Conservation (phyloP, 2,888 invertebrate species). For the Smittia sp. region DNA sequence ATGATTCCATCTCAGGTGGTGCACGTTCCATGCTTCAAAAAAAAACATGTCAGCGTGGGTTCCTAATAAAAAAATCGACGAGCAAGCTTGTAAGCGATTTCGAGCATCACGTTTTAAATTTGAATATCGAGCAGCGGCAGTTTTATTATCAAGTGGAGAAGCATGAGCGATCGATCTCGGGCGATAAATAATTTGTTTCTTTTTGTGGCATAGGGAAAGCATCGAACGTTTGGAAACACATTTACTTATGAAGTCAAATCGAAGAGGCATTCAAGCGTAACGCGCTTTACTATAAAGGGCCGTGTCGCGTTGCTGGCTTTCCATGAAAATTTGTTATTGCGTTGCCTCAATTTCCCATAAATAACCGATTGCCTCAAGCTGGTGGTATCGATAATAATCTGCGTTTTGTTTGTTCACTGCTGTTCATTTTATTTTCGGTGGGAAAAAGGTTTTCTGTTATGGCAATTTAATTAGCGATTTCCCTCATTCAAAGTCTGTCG, state of each 20-base stretch:
- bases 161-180: conserved; percentile 1
- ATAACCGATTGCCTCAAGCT: background rate
- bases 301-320: background rate
- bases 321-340: conserved; percentile 7
- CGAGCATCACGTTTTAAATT: conserved; percentile 11
- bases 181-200: background rate
- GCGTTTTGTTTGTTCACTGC: background rate
- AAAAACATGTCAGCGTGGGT: conserved; percentile 10
- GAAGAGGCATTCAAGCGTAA: background rate
- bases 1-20: conserved; percentile 15
- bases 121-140: background rate
- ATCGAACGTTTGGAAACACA: too few species aligned
- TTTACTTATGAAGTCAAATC: background rate
- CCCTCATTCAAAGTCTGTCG: conserved; percentile 9
- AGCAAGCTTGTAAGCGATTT: background rate
- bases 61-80: conserved; percentile 20
- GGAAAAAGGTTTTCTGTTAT: conserved; percentile 14
- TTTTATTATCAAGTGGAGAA: conserved; percentile 1
- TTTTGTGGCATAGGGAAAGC: background rate
- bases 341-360: background rate
- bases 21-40: background rate
- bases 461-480: conserved; percentile 23
- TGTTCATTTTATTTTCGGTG: conserved; percentile 4
- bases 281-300: background rate
- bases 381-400: conserved; percentile 3